Evolutionary conservation across 2,888 invertebrate species (phyloP), one percentile per base, ranked within the genome.

Genomic region (Cryptosula pallasiana): DNA sequence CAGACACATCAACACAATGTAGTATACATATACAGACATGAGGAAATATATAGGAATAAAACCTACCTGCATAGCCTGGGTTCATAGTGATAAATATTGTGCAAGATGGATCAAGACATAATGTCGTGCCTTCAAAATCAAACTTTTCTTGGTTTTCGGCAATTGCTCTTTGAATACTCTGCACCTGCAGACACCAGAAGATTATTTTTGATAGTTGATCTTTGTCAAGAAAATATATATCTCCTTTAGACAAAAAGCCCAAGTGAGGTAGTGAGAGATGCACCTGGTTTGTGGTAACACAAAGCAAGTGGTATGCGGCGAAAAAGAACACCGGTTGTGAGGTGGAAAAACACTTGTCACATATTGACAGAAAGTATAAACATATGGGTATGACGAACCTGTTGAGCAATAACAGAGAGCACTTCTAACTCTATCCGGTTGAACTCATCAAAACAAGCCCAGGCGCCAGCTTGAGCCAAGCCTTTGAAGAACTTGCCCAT

Each of bases 401-500:
- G 76, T 71, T 84, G 84, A 29, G 84, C 84, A 58, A 84, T 83
- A 72, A 84, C 84, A 23, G 84, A 84, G 73, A 84, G 74, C 72
- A 84, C 83, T 81, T 84, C 84, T 1, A 84, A 77, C 75, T 84
- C 84, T 71, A 84, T 84, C 71, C 84, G 79, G 79, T 84, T 84
- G 79, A 84, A 84, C 75, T 84, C 84, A 78, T 84, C 84, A 79
- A 84, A 84, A 74, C 84, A 84, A 3, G 84, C 84, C 84, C 84
- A 84, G 0, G 84, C 84, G 27, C 84, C 84, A 32, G 84, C 80
- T 77, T 84, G 84, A 1, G 83, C 83, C 72, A 84, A 75, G 29
- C 84, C 84, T 75, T 84, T 84, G 79, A 84, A 84, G 78, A 84
- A 84, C 76, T 84, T 84, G n/a, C 84, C 82, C 84, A 84, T 84